phyloP scores from a whole-genome alignment of 37 sponge, comb jelly and placozoan species.

The Chondrilla cf. caribensis region DNA sequence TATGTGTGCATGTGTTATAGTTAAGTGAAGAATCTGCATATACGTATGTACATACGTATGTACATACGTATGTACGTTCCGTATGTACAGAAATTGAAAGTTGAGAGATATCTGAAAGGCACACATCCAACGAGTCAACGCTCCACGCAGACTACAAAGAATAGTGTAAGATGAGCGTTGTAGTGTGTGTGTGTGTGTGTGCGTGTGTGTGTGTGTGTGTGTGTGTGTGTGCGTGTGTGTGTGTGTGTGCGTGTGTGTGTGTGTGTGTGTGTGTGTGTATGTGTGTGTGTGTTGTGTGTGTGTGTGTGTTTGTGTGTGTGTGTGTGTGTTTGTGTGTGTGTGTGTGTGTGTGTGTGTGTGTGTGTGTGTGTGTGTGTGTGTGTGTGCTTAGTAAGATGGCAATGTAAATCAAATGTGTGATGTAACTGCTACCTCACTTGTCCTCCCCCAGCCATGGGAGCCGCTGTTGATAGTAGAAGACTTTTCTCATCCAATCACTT shows the following conservation, averaged over 20 bases:
- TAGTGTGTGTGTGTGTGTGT: background rate
- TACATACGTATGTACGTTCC: background rate
- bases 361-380: background rate
- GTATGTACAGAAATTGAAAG: slow-evolving; percentile 48
- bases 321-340: too few relatives aligned
- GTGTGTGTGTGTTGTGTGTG: too few relatives aligned
- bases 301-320: too few relatives aligned
- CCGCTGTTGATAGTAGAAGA: slow-evolving; percentile 34
- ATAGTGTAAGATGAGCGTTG: slow-evolving; percentile 29
- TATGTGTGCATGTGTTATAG: too few relatives aligned
- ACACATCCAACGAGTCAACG: slow-evolving; percentile 65
- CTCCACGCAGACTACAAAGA: slow-evolving; percentile 48
- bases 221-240: background rate
- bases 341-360: too few relatives aligned
- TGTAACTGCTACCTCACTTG: too few relatives aligned
- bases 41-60: background rate
- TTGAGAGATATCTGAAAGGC: slow-evolving; percentile 63
- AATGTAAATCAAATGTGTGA: too few relatives aligned
- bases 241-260: too few relatives aligned
- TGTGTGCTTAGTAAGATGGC: background rate
- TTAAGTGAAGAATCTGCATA: background rate
- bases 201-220: background rate
- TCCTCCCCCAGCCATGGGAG: slow-evolving; percentile 67
- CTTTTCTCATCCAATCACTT: slow-evolving; percentile 53
- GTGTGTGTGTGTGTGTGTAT: too few relatives aligned